Base-by-base conservation (phyloP, 2,113 vertebrate species). In the Actinemys pallida region DNA sequence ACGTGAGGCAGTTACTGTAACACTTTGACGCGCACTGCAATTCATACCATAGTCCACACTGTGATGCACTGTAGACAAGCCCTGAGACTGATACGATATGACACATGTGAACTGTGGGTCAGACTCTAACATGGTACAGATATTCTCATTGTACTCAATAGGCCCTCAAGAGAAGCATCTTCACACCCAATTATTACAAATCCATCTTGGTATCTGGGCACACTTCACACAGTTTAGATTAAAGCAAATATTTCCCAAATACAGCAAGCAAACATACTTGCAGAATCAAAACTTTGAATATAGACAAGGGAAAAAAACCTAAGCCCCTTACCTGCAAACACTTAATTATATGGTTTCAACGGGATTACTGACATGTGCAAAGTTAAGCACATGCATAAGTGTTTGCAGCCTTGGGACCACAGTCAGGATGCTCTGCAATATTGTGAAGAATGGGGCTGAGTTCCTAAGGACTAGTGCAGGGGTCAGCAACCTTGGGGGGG, bases 271-370 rank as follows among this genome's bases (percentile, higher is more conserved):
- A 78, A 92, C 20, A 10, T 24, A 72, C 4, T 54, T 2, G 47
- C 22, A 29, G 29, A 89, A 81, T 65, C 49, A 81, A 93, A 94
- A 65, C n/a, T 39, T 42, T 16, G 86, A 78, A 93, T 31, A 45
- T 9, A 69, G 20, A 80, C 17, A n/a, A 96, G 81, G 65, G 39
- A 96, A 91, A 86, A 42, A 95, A 89, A 53, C 39, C 75, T 81
- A 92, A 65, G 83, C 25, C 84, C 14, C 89, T 83, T 65, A 39
- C 52, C 14, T 14, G 35, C 93, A 16, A 50, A 50, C 56, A 24
- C 81, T 92, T 88, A 93, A 62, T 53, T 79, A 88, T 35, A 54
- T 0, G 76, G 29, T 17, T 10, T 0, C 29, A 95, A 86, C 52
- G 24, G 78, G 87, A 75, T 29, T 17, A 57, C 11, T 90, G 65